Percentiles rank a stretch among this genome's conserved stretches.
Conservation (phyloP, 1,140 invertebrate species). For the Pogonus chalceus region DNA sequence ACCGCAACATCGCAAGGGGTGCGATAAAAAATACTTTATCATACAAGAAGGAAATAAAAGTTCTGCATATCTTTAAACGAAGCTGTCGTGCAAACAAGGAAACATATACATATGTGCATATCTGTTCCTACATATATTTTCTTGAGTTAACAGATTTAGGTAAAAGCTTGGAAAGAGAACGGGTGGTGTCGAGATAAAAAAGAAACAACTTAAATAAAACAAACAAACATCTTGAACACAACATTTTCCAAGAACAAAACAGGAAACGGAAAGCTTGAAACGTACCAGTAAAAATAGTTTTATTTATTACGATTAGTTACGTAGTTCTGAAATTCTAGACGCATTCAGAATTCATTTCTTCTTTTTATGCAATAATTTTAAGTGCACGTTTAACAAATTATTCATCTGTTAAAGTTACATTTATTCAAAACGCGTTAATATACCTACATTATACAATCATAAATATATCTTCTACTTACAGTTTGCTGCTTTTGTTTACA, state of each 20-base stretch:
- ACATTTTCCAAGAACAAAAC: neutral
- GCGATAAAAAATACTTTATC: slow-evolving; percentile 3
- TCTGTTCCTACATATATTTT: slow-evolving; percentile 1
- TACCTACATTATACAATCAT: too few species aligned
- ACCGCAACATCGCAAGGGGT: neutral
- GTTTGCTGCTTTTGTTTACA: neutral
- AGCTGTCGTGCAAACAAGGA: neutral
- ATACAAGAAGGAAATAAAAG: neutral
- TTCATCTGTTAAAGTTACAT: neutral
- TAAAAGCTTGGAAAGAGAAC: neutral
- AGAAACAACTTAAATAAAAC: neutral
- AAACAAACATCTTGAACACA: neutral
- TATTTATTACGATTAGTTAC: neutral
- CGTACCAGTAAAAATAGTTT: neutral
- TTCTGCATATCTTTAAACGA: slow-evolving; percentile 1
- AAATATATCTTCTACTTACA: neutral
- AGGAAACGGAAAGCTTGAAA: neutral
- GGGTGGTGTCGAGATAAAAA: neutral
- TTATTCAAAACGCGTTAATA: neutral
- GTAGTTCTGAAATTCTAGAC: neutral
- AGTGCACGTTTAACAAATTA: neutral
- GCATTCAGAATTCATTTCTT: neutral
- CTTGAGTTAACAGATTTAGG: slow-evolving; percentile 1
- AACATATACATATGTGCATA: neutral
- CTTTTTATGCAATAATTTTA: neutral